Evolutionary conservation across 2,888 invertebrate genomes (phyloP).

Genomic region (Caenorhabditis sp.): DNA sequence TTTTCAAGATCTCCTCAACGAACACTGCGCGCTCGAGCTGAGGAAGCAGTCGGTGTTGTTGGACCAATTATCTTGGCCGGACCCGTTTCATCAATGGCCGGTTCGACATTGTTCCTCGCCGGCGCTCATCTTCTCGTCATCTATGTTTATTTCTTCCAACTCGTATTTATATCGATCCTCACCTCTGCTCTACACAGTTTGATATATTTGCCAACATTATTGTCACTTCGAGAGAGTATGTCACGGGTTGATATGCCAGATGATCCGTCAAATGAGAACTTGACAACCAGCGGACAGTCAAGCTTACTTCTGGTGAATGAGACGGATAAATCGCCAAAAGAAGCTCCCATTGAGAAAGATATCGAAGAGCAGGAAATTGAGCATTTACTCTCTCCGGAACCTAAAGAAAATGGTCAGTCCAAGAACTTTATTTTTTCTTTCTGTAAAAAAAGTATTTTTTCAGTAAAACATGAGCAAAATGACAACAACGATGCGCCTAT

Average conservation of each 20-base stretch:
- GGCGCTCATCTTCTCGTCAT: slow-evolving; percentile 98
- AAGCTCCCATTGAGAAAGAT: background rate
- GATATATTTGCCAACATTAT: slow-evolving; percentile 93
- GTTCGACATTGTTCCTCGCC: slow-evolving; percentile 85
- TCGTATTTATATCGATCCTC: slow-evolving; percentile 96
- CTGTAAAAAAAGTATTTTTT: too few species aligned
- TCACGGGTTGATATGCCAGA: background rate
- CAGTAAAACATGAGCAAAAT: too few species aligned
- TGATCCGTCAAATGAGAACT: background rate
- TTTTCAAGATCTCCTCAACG: slow-evolving; percentile 22
- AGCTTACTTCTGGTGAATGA: background rate
- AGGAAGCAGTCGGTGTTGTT: slow-evolving; percentile 21
- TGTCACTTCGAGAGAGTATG: slow-evolving; percentile 83
- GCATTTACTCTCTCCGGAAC: too few species aligned
- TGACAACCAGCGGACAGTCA: background rate
- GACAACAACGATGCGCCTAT: too few species aligned
- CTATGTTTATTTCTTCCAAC: slow-evolving; percentile 86
- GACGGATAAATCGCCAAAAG: background rate
- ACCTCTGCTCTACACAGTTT: slow-evolving; percentile 96
- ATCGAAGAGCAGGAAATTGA: too few species aligned
- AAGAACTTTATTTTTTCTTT: too few species aligned
- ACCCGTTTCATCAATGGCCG: slow-evolving; percentile 94
- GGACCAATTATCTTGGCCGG: slow-evolving; percentile 83
- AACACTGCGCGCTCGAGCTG: slow-evolving; percentile 22
- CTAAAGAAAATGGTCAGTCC: too few species aligned